A percentile compares a stretch with the other conserved stretches of the same genome.
Evolutionary conservation across 2,797 vertebrate species (phyloP).

Genomic region (Semotilus atromaculatus): DNA sequence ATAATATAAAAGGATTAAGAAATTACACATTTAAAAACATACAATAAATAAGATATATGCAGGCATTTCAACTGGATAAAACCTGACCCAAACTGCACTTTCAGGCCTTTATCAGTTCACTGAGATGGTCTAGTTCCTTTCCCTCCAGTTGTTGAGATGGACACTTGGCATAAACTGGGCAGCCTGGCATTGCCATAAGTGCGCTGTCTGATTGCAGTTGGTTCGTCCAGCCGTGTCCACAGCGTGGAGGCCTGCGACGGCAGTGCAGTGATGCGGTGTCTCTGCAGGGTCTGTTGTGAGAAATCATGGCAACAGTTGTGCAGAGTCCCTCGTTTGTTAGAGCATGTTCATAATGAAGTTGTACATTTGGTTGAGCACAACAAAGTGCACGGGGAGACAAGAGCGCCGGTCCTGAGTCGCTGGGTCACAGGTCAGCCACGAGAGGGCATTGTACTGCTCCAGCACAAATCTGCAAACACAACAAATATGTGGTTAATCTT

Average conservation of each 20-base stretch:
- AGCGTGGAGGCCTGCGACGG: slow-evolving; percentile 14
- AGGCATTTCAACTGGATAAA: slow-evolving; percentile 99
- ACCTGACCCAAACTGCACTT: slow-evolving; percentile 97
- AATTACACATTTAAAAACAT: slow-evolving; percentile 99
- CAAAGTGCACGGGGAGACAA: slow-evolving; percentile 98
- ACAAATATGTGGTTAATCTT: neutral
- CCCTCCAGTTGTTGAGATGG: slow-evolving; percentile 68
- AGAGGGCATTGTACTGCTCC: slow-evolving; percentile 99
- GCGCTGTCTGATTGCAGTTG: slow-evolving; percentile 72
- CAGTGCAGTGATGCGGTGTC: slow-evolving; percentile 44
- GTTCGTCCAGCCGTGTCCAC: slow-evolving; percentile 68
- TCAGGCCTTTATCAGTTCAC: slow-evolving; percentile 91
- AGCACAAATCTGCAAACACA: slow-evolving; percentile 89
- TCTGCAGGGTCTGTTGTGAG: slow-evolving; percentile 17
- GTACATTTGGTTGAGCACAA: slow-evolving; percentile 99
- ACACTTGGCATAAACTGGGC: slow-evolving; percentile 73
- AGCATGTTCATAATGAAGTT: slow-evolving; percentile 99
- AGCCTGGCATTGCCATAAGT: slow-evolving; percentile 40
- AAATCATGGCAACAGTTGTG: slow-evolving; percentile 8
- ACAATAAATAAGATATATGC: slow-evolving; percentile 99
- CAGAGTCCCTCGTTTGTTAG: slow-evolving; percentile 71
- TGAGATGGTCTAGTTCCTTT: slow-evolving; percentile 79
- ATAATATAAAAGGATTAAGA: slow-evolving; percentile 99
- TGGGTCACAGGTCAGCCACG: slow-evolving; percentile 99
- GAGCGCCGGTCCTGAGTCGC: slow-evolving; percentile 97